Percentiles rank a stretch among this genome's conserved stretches.
Evolutionary conservation across 2,113 vertebrate species (phyloP).

Genomic region (Riparia riparia): DNA sequence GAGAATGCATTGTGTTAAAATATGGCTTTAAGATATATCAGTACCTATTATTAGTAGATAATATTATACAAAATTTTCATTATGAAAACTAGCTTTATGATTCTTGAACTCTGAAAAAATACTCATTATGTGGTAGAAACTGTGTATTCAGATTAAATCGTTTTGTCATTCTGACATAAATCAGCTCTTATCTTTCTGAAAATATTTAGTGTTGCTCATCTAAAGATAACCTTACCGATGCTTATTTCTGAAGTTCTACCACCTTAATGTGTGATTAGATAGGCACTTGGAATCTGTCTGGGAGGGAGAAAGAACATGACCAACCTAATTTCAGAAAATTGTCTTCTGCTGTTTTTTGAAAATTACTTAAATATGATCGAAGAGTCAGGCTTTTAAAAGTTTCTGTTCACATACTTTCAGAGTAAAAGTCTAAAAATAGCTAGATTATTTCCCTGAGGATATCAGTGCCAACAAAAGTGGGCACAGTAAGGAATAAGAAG

Average conservation of each 20-base stretch:
- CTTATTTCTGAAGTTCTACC: background rate
- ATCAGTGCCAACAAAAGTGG: background rate
- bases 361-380: background rate
- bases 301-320: background rate
- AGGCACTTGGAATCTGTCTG: background rate
- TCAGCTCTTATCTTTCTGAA: background rate
- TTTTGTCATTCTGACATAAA: background rate
- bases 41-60: background rate
- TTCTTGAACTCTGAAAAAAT: background rate
- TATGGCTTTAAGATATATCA: background rate
- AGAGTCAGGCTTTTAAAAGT: background rate
- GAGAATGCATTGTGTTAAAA: background rate
- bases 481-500: background rate
- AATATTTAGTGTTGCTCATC: background rate
- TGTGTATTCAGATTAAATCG: background rate
- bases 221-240: background rate
- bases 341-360: background rate
- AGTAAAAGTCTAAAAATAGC: background rate
- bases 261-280: background rate
- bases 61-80: background rate
- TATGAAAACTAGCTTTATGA: background rate
- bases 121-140: background rate
- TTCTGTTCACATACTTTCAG: background rate
- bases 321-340: background rate
- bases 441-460: background rate